These are phyloP conservation scores for Pristionchus pacificus DNA, from an alignment of 1,140 invertebrate species.

Conservation along the genomic window DNA sequence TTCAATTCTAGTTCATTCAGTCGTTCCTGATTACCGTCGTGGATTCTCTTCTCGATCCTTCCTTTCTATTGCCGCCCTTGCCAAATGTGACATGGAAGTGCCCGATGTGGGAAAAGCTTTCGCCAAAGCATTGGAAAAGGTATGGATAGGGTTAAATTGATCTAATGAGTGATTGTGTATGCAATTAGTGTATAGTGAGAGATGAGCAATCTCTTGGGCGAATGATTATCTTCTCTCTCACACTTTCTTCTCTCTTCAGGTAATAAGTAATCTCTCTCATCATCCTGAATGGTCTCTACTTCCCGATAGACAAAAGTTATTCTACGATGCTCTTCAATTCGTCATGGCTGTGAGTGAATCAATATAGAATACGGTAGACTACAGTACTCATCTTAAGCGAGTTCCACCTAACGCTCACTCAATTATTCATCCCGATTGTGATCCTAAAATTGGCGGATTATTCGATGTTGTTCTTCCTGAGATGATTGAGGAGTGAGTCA, in stretches of 20 bases:
- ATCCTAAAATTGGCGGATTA: not conserved
- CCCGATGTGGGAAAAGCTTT: not conserved
- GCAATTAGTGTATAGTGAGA: no score
- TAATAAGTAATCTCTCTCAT: not conserved
- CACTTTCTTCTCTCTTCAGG: not conserved
- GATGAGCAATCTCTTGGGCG: no score
- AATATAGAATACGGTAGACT: not conserved
- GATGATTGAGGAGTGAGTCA: not conserved
- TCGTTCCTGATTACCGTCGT: not conserved
- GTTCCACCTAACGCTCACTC: not conserved
- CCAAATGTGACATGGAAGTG: not conserved
- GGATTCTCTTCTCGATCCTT: not conserved
- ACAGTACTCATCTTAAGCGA: not conserved
- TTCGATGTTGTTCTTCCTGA: not conserved
- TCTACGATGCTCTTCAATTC: not conserved
- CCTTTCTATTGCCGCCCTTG: not conserved
- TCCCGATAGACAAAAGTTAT: not conserved
- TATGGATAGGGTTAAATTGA: no score
- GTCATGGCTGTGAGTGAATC: not conserved
- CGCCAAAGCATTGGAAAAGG: not conserved
- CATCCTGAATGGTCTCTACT: not conserved
- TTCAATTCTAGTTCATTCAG: no score
- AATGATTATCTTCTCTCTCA: not conserved
- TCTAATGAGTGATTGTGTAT: no score
- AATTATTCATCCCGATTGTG: not conserved